These are phyloP conservation scores for Zaprionus bogoriensis DNA, from an alignment of 2,888 invertebrate species.

Conservation along the genomic window DNA sequence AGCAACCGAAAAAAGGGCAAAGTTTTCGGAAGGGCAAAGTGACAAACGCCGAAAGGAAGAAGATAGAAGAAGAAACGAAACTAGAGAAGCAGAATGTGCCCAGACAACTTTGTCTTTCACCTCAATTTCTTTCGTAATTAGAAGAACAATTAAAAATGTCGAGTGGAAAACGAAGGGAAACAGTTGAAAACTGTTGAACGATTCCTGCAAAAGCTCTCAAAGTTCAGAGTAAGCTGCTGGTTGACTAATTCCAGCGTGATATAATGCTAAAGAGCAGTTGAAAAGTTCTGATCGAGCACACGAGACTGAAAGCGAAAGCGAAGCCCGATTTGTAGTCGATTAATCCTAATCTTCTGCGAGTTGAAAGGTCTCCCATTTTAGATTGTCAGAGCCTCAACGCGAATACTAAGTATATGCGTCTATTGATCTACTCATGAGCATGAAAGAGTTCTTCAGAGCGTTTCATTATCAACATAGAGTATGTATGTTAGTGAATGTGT, in stretches of 20 bases:
- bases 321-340: no score
- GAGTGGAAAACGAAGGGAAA: background rate
- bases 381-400: background rate
- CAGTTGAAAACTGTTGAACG: no score
- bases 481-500: constrained; percentile 2
- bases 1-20: background rate
- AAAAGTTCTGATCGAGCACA: no score
- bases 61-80: background rate
- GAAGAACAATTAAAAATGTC: constrained; percentile 6
- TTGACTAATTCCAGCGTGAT: no score
- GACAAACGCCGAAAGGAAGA: background rate
- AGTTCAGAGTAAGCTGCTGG: no score
- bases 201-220: no score
- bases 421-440: constrained; percentile 2
- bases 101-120: constrained; percentile 3
- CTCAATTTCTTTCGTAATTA: constrained; percentile 24
- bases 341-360: background rate
- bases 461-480: constrained; percentile 31
- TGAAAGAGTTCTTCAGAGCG: constrained; percentile 4
- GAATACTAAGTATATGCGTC: background rate
- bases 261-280: no score
- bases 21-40: background rate
- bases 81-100: background rate
- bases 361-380: background rate
- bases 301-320: no score